Evolutionary conservation across 2,797 vertebrate genomes (phyloP).

Genomic region (Enteromius radiatus): DNA sequence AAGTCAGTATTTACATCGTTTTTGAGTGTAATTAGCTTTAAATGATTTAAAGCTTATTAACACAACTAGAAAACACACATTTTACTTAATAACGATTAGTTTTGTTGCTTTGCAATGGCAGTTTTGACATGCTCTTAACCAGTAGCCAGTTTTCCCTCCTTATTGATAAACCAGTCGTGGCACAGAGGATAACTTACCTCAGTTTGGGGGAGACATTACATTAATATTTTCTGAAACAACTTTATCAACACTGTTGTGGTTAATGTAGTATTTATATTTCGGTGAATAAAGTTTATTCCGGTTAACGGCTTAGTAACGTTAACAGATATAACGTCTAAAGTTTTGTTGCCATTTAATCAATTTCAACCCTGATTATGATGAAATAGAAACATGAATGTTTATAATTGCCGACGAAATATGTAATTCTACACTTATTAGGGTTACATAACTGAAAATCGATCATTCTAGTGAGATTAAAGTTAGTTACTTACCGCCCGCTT

Average conservation of each 20-base stretch:
- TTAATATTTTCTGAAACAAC: neutral
- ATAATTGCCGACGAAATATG: neutral
- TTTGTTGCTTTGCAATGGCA: neutral
- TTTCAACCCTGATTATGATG: neutral
- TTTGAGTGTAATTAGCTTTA: neutral
- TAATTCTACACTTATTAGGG: neutral
- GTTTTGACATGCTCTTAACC: neutral
- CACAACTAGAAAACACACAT: neutral
- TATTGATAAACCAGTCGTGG: neutral
- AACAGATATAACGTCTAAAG: neutral
- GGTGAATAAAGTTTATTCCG: neutral
- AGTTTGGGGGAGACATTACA: neutral
- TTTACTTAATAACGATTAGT: neutral
- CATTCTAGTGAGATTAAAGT: neutral
- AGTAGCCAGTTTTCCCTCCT: slow-evolving; percentile 83
- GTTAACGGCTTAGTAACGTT: neutral
- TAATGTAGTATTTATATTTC: no score
- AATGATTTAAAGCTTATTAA: neutral
- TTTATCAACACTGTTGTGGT: neutral
- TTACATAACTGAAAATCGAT: neutral
- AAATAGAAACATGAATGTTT: neutral
- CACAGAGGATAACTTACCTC: neutral
- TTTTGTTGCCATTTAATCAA: no score
- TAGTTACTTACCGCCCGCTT: slow-evolving; percentile 83
- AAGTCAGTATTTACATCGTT: neutral